These are phyloP conservation scores for Nephrotoma flavescens DNA, from an alignment of 2,888 invertebrate species.

Conservation along the genomic window DNA sequence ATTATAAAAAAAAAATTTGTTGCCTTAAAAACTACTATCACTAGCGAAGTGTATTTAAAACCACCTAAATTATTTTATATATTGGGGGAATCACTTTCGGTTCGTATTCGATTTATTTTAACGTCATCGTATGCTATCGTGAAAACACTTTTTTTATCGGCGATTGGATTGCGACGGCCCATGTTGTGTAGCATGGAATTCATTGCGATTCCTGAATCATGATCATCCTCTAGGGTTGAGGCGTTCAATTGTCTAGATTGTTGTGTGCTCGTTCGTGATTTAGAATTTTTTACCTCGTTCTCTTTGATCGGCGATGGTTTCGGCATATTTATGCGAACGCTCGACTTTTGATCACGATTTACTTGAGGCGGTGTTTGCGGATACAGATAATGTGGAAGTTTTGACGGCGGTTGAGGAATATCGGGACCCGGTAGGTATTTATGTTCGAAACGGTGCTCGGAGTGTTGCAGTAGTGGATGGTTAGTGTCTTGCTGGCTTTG, in stretches of 20 bases:
- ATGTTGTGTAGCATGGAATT: constrained; percentile 42
- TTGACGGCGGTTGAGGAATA: constrained; percentile 37
- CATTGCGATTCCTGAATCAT: constrained; percentile 65
- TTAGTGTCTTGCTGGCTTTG: constrained; percentile 35
- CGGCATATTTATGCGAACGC: constrained; percentile 14
- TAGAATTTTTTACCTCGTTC: constrained; percentile 24
- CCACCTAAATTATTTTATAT: neutral
- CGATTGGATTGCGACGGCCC: constrained; percentile 48
- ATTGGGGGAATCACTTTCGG: constrained; percentile 63
- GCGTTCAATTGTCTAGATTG: constrained; percentile 40
- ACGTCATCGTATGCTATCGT: constrained; percentile 87
- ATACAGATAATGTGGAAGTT: constrained; percentile 45
- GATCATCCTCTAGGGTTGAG: constrained; percentile 49
- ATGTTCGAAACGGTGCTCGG: constrained; percentile 60
- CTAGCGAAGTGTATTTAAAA: neutral
- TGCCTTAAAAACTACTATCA: neutral
- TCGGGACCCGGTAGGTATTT: constrained; percentile 35
- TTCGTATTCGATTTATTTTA: constrained; percentile 65
- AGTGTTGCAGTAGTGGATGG: constrained; percentile 62
- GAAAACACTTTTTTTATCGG: constrained; percentile 84
- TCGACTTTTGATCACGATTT: constrained; percentile 12
- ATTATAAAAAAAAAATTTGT: neutral
- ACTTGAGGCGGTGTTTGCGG: constrained; percentile 36
- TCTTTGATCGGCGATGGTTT: constrained; percentile 32
- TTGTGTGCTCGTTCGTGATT: constrained; percentile 22